Evolutionary conservation across 2,113 vertebrate genomes (phyloP).

Genomic region (Oxyura jamaicensis): DNA sequence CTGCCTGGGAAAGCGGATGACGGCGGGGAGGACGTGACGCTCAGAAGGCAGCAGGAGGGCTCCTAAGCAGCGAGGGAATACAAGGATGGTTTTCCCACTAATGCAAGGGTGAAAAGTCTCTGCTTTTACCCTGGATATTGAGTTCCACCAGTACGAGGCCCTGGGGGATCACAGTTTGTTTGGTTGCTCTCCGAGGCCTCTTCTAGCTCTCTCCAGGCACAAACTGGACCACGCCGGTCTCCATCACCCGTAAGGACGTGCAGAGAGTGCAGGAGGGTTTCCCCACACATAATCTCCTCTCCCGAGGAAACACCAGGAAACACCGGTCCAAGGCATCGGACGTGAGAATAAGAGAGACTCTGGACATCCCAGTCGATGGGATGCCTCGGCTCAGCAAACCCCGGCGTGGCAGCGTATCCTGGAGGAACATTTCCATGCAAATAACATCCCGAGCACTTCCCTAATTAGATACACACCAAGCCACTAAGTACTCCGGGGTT

Average conservation of each 20-base stretch:
- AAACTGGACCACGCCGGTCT: neutral
- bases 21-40: neutral
- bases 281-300: neutral
- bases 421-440: constrained; percentile 43
- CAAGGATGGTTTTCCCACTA: neutral
- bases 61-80: neutral
- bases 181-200: neutral
- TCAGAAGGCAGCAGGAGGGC: neutral
- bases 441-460: neutral
- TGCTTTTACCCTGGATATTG: rapidly evolving
- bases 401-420: neutral
- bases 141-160: neutral
- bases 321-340: neutral
- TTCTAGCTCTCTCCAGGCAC: neutral
- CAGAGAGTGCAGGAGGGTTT: neutral
- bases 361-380: neutral
- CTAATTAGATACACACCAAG: constrained; percentile 49
- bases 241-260: rapidly evolving
- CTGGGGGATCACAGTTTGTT: neutral
- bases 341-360: neutral
- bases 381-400: constrained; percentile 46
- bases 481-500: constrained; percentile 17
- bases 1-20: neutral
- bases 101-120: neutral
- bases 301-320: neutral